phyloP scores from a whole-genome alignment of 2,888 invertebrate species.

The Metacarcinus magister region DNA sequence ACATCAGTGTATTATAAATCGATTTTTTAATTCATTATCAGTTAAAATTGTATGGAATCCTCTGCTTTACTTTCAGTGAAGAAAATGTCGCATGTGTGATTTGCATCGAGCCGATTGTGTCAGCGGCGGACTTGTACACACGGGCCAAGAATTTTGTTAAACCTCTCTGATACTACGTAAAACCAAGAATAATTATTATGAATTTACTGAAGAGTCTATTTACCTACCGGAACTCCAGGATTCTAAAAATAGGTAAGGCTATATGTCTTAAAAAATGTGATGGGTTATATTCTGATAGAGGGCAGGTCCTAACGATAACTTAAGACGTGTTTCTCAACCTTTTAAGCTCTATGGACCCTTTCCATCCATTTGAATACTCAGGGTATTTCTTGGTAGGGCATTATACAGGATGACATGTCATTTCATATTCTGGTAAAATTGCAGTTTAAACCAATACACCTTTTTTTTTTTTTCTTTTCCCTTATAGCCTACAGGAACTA shows the following conservation, averaged over 20 bases:
- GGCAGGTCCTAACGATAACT: not conserved
- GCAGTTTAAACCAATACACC: not conserved
- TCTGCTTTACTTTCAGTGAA: not conserved
- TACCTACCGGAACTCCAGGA: not conserved
- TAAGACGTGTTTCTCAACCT: no score
- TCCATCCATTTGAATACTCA: no score
- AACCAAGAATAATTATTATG: not conserved
- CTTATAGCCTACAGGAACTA: no score
- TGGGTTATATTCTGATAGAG: not conserved
- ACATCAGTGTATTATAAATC: not conserved
- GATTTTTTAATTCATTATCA: not conserved
- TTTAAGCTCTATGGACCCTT: no score
- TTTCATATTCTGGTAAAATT: no score
- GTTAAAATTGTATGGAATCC: not conserved
- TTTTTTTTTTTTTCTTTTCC: not conserved
- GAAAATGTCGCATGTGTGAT: not conserved
- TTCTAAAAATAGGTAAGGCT: slow-evolving; percentile 51
- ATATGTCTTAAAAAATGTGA: not conserved
- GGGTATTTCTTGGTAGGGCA: no score
- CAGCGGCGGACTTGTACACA: not conserved
- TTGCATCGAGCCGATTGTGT: not conserved
- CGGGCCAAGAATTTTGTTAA: not conserved
- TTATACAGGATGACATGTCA: no score
- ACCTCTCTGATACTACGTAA: not conserved
- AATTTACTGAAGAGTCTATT: slow-evolving; percentile 59